phyloP scores from a whole-genome alignment of 2,888 invertebrate species.

The Nasonovia ribisnigri region DNA sequence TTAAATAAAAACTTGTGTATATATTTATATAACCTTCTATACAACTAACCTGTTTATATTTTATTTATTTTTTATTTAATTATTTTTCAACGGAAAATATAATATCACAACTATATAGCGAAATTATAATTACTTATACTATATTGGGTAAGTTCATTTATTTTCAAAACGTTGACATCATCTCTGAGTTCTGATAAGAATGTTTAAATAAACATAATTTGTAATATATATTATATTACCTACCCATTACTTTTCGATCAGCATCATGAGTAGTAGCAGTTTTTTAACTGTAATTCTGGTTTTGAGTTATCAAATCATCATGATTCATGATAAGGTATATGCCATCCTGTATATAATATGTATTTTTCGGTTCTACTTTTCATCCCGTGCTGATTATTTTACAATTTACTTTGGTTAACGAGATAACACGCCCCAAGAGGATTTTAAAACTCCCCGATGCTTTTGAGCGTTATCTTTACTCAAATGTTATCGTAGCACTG shows the following conservation, averaged over 20 bases:
- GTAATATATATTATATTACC: neutral
- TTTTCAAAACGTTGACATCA: neutral
- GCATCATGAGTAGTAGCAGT: neutral
- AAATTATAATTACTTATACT: neutral
- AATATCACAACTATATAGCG: neutral
- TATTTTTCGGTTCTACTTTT: neutral
- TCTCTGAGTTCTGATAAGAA: neutral
- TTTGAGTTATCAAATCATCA: constrained; percentile 2
- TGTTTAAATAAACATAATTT: neutral
- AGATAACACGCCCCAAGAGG: neutral
- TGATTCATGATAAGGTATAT: neutral
- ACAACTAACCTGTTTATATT: too few relatives aligned
- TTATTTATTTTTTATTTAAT: neutral
- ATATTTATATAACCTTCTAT: too few relatives aligned
- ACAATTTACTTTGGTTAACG: constrained; percentile 15
- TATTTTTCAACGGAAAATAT: neutral
- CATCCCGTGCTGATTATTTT: neutral
- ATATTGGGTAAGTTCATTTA: neutral
- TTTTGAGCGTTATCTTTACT: neutral
- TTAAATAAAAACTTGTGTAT: neutral
- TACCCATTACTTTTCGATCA: neutral
- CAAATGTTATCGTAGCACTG: neutral
- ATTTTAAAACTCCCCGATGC: neutral
- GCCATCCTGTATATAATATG: neutral
- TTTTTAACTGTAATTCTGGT: neutral